phyloP scores from a whole-genome alignment of 2,888 invertebrate species.

The Zygogramma bicolorata region DNA sequence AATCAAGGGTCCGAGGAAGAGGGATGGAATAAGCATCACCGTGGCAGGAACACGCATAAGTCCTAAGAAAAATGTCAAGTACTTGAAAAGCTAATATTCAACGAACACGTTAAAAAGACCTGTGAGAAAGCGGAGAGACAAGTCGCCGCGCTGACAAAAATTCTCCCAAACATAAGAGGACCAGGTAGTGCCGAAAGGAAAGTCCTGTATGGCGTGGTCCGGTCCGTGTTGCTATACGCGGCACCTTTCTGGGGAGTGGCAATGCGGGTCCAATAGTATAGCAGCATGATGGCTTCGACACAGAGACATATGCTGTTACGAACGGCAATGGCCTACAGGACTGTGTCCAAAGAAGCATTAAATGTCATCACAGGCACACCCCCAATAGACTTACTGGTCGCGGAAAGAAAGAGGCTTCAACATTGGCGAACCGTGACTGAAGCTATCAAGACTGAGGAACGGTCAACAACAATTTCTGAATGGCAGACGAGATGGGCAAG shows the following conservation, averaged over 20 bases:
- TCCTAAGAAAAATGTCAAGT: background rate
- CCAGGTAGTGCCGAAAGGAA: background rate
- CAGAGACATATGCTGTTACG: slow-evolving; percentile 24
- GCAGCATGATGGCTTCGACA: background rate
- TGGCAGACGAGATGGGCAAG: no score
- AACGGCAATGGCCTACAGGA: slow-evolving; percentile 29
- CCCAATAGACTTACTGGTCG: slow-evolving; percentile 32
- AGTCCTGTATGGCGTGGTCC: slow-evolving; percentile 15
- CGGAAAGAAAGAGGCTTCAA: no score
- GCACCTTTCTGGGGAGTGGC: slow-evolving; percentile 26
- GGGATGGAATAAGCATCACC: background rate
- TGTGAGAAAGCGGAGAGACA: background rate
- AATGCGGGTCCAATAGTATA: slow-evolving; percentile 17
- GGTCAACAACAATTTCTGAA: no score
- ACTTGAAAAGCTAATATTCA: slow-evolving; percentile 13
- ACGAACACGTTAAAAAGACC: background rate
- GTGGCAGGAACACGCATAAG: background rate
- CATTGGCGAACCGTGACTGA: no score
- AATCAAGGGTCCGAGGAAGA: background rate
- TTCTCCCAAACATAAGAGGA: slow-evolving; percentile 29
- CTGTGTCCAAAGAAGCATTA: slow-evolving; percentile 17
- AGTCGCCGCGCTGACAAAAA: background rate
- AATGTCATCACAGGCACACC: slow-evolving; percentile 26
- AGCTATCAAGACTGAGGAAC: no score
- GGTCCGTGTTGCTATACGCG: slow-evolving; percentile 24